phyloP scores from a whole-genome alignment of 1,140 invertebrate species.

The Drosophila kurseongensis region DNA sequence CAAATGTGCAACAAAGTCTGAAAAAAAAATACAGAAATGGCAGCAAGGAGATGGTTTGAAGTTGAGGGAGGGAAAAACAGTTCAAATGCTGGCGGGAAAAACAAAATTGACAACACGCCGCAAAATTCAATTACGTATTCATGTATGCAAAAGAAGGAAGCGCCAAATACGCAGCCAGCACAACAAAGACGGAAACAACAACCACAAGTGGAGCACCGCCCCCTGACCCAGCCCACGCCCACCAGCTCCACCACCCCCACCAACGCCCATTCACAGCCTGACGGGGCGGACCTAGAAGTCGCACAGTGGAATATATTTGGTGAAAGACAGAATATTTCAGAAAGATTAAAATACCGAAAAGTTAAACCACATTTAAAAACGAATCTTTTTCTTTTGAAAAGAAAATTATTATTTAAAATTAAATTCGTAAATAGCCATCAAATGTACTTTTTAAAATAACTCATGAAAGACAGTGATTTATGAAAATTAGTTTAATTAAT shows the following conservation, averaged over 20 bases:
- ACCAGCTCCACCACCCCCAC: constrained; percentile 38
- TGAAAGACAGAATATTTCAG: neutral
- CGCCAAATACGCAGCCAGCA: constrained; percentile 68
- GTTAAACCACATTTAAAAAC: too few species aligned
- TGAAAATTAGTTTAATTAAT: too few species aligned
- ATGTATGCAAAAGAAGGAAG: constrained; percentile 77
- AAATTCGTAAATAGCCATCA: too few species aligned
- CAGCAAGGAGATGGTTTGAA: constrained; percentile 4
- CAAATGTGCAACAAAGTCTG: constrained; percentile 59
- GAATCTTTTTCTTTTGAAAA: too few species aligned
- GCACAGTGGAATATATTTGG: constrained; percentile 7
- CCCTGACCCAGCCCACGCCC: constrained; percentile 30
- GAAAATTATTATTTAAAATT: too few species aligned
- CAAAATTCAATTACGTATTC: constrained; percentile 81
- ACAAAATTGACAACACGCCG: constrained; percentile 80
- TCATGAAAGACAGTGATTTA: too few species aligned
- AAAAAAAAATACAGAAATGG: constrained; percentile 58
- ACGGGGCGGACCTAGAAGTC: constrained; percentile 1
- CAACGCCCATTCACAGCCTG: constrained; percentile 9
- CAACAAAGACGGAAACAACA: constrained; percentile 34
- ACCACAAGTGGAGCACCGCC: constrained; percentile 28
- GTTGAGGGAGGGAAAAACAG: constrained; percentile 1
- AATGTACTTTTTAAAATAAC: too few species aligned
- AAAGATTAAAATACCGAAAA: too few species aligned
- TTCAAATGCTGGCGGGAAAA: constrained; percentile 72